These are phyloP conservation scores for Buceros bicornis DNA, from an alignment of 2,797 vertebrate species.

Conservation along the genomic window DNA sequence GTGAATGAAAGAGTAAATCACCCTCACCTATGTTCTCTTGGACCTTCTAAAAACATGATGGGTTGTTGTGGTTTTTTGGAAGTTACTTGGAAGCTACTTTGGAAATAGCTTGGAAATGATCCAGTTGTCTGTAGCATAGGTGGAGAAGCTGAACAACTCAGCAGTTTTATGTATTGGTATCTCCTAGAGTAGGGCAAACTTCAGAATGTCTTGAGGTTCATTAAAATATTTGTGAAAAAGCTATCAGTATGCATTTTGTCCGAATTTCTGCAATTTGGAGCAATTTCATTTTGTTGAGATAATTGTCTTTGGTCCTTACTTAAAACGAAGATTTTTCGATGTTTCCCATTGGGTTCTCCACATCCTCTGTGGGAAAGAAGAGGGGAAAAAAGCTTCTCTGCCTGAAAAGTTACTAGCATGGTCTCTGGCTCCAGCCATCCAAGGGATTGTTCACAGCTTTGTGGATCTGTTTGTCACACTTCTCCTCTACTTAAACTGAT, in stretches of 20 bases:
- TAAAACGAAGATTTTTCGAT: not conserved
- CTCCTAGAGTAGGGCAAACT: not conserved
- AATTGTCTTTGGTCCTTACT: not conserved
- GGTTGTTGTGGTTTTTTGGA: not conserved
- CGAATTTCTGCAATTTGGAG: not conserved
- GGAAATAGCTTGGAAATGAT: not conserved
- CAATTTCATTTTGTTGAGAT: not conserved
- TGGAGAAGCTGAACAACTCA: not conserved
- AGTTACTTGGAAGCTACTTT: not conserved
- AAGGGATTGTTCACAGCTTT: not conserved
- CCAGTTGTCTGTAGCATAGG: not conserved
- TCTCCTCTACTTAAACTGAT: not conserved
- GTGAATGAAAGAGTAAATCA: not conserved
- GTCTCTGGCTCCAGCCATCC: not conserved
- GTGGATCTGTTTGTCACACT: fast-evolving
- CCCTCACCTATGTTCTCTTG: not conserved
- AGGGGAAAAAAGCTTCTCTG: not conserved
- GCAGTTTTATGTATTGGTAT: not conserved
- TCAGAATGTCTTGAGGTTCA: not conserved
- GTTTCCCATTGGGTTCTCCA: not conserved
- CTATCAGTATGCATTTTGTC: not conserved
- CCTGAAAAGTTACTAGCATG: not conserved
- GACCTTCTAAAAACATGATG: not conserved
- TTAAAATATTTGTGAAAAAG: not conserved
- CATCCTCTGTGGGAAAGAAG: not conserved